Evolutionary conservation across 2,797 vertebrate genomes (phyloP).

Genomic region (Myripristis jacobus): DNA sequence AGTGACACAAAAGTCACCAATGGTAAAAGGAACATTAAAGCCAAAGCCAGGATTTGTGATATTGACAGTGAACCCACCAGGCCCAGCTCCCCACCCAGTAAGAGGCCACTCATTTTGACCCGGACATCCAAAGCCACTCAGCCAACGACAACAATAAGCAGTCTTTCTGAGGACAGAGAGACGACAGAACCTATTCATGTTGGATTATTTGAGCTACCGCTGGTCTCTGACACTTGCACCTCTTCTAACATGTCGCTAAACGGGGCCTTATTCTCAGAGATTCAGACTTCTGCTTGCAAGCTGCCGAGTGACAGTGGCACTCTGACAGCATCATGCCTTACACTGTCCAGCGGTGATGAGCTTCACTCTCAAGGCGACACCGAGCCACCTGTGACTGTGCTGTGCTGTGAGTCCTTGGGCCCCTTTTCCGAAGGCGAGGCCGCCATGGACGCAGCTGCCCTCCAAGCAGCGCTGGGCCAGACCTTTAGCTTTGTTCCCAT

Average conservation of each 20-base stretch:
- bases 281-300: constrained; percentile 22
- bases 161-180: constrained; percentile 9
- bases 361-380: constrained; percentile 18
- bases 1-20: constrained; percentile 50
- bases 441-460: constrained; percentile 12
- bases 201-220: constrained; percentile 19
- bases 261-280: constrained; percentile 24
- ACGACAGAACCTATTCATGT: background rate
- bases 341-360: background rate
- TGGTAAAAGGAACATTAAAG: constrained; percentile 61
- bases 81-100: constrained; percentile 60
- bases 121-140: constrained; percentile 22
- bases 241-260: constrained; percentile 1
- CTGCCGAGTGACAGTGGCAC: constrained; percentile 6
- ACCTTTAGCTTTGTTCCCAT: constrained; percentile 58
- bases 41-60: constrained; percentile 51
- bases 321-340: background rate
- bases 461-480: constrained; percentile 45
- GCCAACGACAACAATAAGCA: background rate
- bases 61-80: constrained; percentile 51
- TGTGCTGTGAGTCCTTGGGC: constrained; percentile 49
- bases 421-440: background rate
- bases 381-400: constrained; percentile 39
- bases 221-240: background rate
- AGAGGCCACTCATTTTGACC: constrained; percentile 71